Evolutionary conservation across 1,140 invertebrate species (phyloP).

Genomic region (Eurosta solidaginis): DNA sequence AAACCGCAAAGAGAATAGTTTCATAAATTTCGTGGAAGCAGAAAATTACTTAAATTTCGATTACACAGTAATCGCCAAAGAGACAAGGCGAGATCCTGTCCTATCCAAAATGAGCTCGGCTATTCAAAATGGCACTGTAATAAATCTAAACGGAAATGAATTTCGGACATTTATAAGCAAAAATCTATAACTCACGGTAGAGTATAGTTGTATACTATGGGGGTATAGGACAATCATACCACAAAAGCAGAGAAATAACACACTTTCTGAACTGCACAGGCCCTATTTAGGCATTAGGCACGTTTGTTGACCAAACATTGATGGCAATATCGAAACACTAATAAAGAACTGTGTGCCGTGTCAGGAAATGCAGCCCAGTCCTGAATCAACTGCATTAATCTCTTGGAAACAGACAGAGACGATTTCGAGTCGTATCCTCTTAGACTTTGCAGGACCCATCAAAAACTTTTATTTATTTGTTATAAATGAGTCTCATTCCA

Average conservation of each 20-base stretch:
- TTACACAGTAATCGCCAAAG: not conserved
- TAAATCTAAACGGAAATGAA: not conserved
- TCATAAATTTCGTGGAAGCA: conserved; percentile 1
- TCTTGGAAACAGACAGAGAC: conserved; percentile 17
- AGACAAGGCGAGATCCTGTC: not conserved
- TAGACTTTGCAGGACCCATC: conserved; percentile 29
- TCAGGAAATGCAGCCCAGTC: conserved; percentile 9
- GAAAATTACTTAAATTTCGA: not conserved
- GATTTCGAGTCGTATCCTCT: not conserved
- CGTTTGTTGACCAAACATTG: conserved; percentile 62
- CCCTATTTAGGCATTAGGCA: conserved; percentile 62
- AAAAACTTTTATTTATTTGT: not conserved
- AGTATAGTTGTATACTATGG: too few species aligned
- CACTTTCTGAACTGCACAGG: conserved; percentile 51
- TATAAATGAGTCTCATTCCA: not conserved
- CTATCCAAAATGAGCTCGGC: not conserved
- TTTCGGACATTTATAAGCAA: not conserved
- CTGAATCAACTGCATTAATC: conserved; percentile 27
- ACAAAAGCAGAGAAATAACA: not conserved
- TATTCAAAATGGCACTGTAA: not conserved
- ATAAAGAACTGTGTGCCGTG: conserved; percentile 51
- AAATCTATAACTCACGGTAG: not conserved
- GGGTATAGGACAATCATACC: not conserved
- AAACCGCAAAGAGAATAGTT: not conserved
- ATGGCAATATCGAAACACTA: conserved; percentile 57